These are phyloP conservation scores for Dinothrombium tinctorium DNA, from an alignment of 1,140 invertebrate genomes.

Conservation along the genomic window DNA sequence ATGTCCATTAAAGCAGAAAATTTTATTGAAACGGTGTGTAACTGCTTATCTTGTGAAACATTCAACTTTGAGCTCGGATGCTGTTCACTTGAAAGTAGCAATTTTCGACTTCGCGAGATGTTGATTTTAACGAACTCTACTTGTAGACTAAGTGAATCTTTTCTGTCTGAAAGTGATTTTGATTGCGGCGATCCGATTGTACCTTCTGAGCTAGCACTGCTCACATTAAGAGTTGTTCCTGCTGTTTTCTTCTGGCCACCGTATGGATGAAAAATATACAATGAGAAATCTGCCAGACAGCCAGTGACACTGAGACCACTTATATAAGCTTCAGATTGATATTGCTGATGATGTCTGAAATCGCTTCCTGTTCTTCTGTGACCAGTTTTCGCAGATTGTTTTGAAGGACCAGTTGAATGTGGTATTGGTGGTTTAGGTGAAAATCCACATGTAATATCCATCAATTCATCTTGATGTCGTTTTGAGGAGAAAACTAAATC, in stretches of 20 bases:
- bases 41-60: neutral
- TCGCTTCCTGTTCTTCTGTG: constrained; percentile 1
- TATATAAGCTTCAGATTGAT: constrained; percentile 25
- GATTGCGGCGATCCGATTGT: constrained; percentile 23
- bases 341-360: neutral
- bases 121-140: constrained; percentile 94
- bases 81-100: constrained; percentile 17
- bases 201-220: neutral
- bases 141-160: constrained; percentile 83
- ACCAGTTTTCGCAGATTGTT: neutral
- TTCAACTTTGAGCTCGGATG: neutral
- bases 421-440: neutral
- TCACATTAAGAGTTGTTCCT: constrained; percentile 21
- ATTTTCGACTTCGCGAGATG: constrained; percentile 58
- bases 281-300: constrained; percentile 80
- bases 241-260: constrained; percentile 55
- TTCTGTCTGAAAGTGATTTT: constrained; percentile 60
- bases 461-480: constrained; percentile 42
- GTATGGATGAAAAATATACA: constrained; percentile 94
- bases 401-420: neutral
- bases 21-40: constrained; percentile 6
- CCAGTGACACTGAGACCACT: constrained; percentile 79
- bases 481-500: constrained; percentile 81
- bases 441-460: constrained; percentile 13
- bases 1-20: constrained; percentile 68